A percentile compares a stretch with the other conserved stretches of the same genome.
Evolutionary conservation across 2,113 vertebrate genomes (phyloP).

Genomic region (Tinamus guttatus): DNA sequence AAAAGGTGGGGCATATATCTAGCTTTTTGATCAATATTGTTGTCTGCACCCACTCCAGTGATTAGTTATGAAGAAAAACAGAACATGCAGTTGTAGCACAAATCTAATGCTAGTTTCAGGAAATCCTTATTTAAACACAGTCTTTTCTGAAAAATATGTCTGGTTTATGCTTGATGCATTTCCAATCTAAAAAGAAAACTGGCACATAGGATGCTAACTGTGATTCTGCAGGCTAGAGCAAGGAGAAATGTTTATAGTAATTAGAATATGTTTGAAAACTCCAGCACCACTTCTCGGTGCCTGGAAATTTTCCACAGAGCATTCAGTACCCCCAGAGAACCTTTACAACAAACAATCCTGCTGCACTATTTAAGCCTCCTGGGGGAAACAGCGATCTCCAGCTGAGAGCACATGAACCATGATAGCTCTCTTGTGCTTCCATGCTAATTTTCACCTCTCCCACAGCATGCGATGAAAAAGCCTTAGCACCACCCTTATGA

Average conservation of each 20-base stretch:
- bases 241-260: not conserved
- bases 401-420: not conserved
- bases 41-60: not conserved
- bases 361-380: not conserved
- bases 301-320: not conserved
- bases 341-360: not conserved
- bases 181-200: not conserved
- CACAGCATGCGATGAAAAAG: not conserved
- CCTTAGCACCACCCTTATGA: not conserved
- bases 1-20: not conserved
- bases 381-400: not conserved
- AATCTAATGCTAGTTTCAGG: not conserved
- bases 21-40: not conserved
- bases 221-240: not conserved
- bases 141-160: not conserved
- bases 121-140: not conserved
- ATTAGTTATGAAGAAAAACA: not conserved
- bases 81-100: not conserved
- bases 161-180: not conserved
- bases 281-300: not conserved
- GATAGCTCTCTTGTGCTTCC: not conserved
- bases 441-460: not conserved
- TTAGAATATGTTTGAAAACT: not conserved
- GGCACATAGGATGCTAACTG: not conserved
- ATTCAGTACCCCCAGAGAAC: not conserved